Percentiles rank a stretch among this genome's conserved stretches.
phyloP scores from a whole-genome alignment of 2,888 invertebrate species.

The Ectemnius cavifrons region DNA sequence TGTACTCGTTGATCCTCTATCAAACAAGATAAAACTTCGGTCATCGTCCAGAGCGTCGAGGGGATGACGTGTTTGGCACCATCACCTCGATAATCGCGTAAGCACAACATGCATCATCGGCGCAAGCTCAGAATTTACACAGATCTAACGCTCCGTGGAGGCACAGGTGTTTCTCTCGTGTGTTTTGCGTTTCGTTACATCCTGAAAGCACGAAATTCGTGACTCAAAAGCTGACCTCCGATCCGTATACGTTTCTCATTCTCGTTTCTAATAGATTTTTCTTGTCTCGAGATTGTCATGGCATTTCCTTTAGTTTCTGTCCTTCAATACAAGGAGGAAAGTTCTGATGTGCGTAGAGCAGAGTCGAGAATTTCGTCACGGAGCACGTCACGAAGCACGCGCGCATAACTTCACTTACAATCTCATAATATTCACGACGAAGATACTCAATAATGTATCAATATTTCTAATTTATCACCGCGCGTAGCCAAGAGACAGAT shows the following conservation, averaged over 20 bases:
- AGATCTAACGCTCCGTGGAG: conserved; percentile 61
- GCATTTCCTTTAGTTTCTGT: neutral
- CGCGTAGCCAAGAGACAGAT: neutral
- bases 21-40: conserved; percentile 59
- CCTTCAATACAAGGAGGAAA: conserved; percentile 10
- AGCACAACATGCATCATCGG: conserved; percentile 79
- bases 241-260: neutral
- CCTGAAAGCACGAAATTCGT: conserved; percentile 13
- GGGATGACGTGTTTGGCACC: conserved; percentile 72
- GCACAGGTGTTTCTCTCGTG: conserved; percentile 27
- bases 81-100: conserved; percentile 76
- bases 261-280: conserved; percentile 10
- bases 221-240: conserved; percentile 5
- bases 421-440: neutral
- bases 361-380: conserved; percentile 42
- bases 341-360: conserved; percentile 52
- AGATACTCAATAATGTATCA: neutral
- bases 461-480: neutral
- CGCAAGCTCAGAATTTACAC: conserved; percentile 75
- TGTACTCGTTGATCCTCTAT: conserved; percentile 33
- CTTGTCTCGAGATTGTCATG: neutral
- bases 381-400: conserved; percentile 52
- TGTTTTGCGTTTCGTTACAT: neutral
- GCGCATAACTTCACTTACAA: conserved; percentile 30
- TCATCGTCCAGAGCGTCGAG: conserved; percentile 68